Base-by-base conservation (phyloP, 2,888 invertebrate genomes). In the Polydrusus tereticollis region DNA sequence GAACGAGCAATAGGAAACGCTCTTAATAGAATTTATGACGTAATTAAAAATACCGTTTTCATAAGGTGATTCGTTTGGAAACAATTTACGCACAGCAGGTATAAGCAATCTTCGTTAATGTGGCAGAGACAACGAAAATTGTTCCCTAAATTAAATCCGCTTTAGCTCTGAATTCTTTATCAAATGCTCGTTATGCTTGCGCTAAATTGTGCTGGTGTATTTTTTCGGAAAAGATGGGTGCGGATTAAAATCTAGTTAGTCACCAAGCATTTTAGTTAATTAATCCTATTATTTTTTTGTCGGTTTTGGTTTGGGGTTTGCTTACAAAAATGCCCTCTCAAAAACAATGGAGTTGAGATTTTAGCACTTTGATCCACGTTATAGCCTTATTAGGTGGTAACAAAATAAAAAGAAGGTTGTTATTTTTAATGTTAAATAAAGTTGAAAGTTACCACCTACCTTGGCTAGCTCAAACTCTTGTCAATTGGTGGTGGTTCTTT, bases 101-200 rank as follows among this genome's bases (percentile, higher is more conserved):
- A 69, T 55, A 63, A 65, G 72, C 67, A 72, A 72, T 72, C 66
- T 62, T 57, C 62, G 18, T 66, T 72, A 72, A 72, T 67, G 72
- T 58, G 47, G 21, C 66, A 62, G 55, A 67, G 63, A 71, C 65
- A 67, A 72, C 67, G 72, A 55, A 67, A 72, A 72, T 72, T 62
- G 67, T 72, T 67, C 45, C 63, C 45, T 57, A 72, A 72, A 72
- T 72, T 72, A 72, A 72, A 72, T 72, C 66, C 72, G 36, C 59
- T 62, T 16, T 29, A 23, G 38, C 62, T n/a, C 58, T 29, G 33
- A 52, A 67, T 72, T 67, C 67, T 65, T 65, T 64, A 70, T 70
- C 65, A 70, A 70, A 70, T 50, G 3, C 60, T 62, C 67, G 57
- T 67, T 67, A 63, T 47, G 63, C 14, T 55, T 52, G 62, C 62